Conservation (phyloP, 1,140 invertebrate species). For the Battus philenor region DNA sequence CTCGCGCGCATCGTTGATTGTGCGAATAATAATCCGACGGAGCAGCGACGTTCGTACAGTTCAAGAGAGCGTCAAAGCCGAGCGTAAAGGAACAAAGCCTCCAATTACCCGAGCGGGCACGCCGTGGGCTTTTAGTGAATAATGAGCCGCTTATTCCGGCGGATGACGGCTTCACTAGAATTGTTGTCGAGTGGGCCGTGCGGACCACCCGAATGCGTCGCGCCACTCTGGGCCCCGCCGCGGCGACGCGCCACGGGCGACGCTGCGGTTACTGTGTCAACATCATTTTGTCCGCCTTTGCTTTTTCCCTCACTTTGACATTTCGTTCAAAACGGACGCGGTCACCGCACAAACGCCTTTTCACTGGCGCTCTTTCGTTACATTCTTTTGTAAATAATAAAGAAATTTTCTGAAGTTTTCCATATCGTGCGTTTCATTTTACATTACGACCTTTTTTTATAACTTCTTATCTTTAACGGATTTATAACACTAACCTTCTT, state of each 20-base stretch:
- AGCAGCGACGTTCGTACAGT: conserved; percentile 34
- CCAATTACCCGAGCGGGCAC: conserved; percentile 66
- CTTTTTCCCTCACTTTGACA: conserved; percentile 52
- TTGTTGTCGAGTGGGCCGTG: conserved; percentile 53
- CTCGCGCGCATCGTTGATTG: conserved; percentile 46
- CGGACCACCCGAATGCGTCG: conserved; percentile 41
- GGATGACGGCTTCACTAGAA: conserved; percentile 60
- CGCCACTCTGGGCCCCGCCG: conserved; percentile 8
- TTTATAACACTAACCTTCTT: no score
- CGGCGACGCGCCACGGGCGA: conserved; percentile 16
- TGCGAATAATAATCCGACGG: conserved; percentile 57
- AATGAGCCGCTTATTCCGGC: conserved; percentile 66
- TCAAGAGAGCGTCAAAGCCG: conserved; percentile 52
- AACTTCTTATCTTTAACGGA: background rate
- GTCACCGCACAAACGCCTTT: conserved; percentile 46
- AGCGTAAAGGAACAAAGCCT: conserved; percentile 65
- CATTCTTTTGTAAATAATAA: conserved; percentile 5
- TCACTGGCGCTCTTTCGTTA: conserved; percentile 20
- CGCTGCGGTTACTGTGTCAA: conserved; percentile 51
- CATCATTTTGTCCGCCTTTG: conserved; percentile 45
- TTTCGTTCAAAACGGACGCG: conserved; percentile 51
- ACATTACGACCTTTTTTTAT: background rate
- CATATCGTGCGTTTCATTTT: no score
- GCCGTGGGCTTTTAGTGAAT: conserved; percentile 73
- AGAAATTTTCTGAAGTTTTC: background rate